Percentiles rank a stretch among this genome's conserved stretches.
Evolutionary conservation across 2,113 vertebrate species (phyloP).

Genomic region (Piprites chloris): DNA sequence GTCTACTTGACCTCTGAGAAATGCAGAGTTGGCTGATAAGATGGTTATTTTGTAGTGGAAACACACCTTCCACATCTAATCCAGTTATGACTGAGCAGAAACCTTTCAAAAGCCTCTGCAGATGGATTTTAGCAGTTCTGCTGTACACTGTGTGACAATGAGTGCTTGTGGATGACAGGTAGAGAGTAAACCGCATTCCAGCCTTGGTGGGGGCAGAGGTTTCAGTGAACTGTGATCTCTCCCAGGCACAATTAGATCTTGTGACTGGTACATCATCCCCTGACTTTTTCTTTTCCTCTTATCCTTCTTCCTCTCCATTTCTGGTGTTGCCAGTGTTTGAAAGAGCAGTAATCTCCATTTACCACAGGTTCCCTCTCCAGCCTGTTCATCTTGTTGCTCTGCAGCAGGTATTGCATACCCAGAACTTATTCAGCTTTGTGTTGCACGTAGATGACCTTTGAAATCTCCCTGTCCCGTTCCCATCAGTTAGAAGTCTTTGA

Average conservation of each 20-base stretch:
- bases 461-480: neutral
- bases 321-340: neutral
- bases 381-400: neutral
- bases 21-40: conserved; percentile 5
- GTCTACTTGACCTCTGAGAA: conserved; percentile 35
- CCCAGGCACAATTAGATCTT: neutral
- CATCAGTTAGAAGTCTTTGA: neutral
- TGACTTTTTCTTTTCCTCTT: neutral
- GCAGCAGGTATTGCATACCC: neutral
- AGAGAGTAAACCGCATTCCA: conserved; percentile 37
- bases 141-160: neutral
- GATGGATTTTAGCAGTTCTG: neutral
- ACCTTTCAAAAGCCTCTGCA: conserved; percentile 12
- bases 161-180: neutral
- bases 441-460: neutral
- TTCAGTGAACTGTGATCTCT: neutral
- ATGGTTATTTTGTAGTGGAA: neutral
- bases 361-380: neutral
- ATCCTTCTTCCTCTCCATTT: neutral
- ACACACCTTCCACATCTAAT: neutral
- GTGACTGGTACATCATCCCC: neutral
- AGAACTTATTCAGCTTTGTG: neutral
- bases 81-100: neutral
- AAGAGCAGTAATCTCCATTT: neutral
- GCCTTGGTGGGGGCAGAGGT: neutral